Conservation (phyloP, 2,113 vertebrate species). For the Cariama cristata region DNA sequence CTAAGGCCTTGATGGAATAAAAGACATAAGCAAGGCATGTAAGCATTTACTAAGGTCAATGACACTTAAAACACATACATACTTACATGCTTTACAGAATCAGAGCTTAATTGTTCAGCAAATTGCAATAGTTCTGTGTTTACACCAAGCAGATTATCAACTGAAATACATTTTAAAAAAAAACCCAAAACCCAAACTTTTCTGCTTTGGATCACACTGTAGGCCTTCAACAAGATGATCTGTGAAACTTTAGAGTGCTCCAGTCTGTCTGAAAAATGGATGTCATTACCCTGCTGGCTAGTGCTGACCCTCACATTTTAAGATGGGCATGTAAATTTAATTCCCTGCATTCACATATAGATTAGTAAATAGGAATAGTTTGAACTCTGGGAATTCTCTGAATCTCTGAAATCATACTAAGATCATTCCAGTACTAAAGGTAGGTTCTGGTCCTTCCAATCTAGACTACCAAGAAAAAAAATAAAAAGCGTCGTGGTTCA, state of each 20-base stretch:
- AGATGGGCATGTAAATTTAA: not conserved
- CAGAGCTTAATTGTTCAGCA: not conserved
- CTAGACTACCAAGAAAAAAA: not conserved
- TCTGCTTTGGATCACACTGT: not conserved
- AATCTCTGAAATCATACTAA: not conserved
- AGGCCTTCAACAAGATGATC: not conserved
- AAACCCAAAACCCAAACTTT: not conserved
- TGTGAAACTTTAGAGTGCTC: not conserved
- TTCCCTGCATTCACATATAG: not conserved
- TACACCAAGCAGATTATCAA: not conserved
- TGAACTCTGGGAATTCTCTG: not conserved
- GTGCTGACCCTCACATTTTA: not conserved
- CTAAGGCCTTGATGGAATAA: not conserved
- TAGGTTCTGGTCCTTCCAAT: not conserved
- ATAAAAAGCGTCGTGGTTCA: not conserved
- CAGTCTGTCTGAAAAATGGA: not conserved
- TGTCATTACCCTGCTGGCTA: not conserved
- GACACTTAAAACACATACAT: not conserved
- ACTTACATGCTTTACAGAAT: not conserved
- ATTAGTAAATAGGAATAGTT: not conserved
- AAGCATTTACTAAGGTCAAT: not conserved
- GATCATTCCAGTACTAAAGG: not conserved
- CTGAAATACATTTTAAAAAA: not conserved
- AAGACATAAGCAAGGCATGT: not conserved
- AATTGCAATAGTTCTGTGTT: not conserved